A percentile compares a stretch with the other conserved stretches of the same genome.
phyloP scores from a whole-genome alignment of 2,797 vertebrate species.

The Phalanger gymnotis region DNA sequence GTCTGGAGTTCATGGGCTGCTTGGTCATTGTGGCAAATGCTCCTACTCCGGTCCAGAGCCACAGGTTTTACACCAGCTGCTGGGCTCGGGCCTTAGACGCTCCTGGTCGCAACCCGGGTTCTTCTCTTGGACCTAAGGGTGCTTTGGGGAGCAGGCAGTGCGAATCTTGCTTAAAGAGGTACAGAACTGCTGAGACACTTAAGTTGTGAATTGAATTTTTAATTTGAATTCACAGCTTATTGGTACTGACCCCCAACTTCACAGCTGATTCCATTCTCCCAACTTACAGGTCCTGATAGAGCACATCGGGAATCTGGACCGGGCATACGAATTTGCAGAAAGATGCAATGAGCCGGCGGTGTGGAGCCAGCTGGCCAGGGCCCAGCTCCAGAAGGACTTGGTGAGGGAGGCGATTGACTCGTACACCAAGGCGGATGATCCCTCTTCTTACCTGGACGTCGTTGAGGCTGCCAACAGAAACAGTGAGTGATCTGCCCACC shows the following conservation, averaged over 20 bases:
- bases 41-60: neutral
- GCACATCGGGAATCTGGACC: constrained; percentile 88
- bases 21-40: neutral
- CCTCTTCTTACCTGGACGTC: constrained; percentile 93
- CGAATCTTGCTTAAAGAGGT: neutral
- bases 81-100: neutral
- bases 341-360: constrained; percentile 90
- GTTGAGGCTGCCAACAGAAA: constrained; percentile 91
- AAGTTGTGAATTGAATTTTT: too few relatives aligned
- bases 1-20: too few relatives aligned
- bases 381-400: constrained; percentile 92
- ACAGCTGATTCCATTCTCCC: neutral
- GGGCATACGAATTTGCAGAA: constrained; percentile 87
- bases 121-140: neutral
- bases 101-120: neutral
- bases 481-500: constrained; percentile 80
- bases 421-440: constrained; percentile 92
- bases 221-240: neutral
- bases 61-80: neutral
- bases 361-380: constrained; percentile 92
- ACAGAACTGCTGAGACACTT: neutral
- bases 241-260: neutral
- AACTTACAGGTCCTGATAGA: constrained; percentile 91
- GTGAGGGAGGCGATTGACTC: constrained; percentile 95
- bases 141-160: neutral